Conservation (phyloP, 2,888 invertebrate genomes). For the Asteroscopus sphinx region DNA sequence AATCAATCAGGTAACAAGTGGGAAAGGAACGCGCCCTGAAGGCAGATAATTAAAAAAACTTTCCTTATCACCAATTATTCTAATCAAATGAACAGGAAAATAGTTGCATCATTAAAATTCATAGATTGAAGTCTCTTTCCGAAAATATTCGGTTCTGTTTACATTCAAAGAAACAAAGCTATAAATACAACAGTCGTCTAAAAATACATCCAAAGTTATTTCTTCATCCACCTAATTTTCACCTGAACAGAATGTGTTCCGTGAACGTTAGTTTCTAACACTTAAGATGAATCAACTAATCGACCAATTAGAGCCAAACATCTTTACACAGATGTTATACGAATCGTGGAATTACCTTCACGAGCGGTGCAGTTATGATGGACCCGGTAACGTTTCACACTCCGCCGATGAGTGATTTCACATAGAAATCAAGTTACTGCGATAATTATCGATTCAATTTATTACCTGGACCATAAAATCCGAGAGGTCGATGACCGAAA, state of each 20-base stretch:
- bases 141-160: constrained; percentile 30
- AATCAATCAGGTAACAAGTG: constrained; percentile 30
- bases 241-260: constrained; percentile 50
- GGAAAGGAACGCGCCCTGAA: constrained; percentile 36
- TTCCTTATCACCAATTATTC: constrained; percentile 32
- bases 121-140: constrained; percentile 10
- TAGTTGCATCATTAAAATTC: constrained; percentile 23
- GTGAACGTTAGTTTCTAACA: constrained; percentile 60
- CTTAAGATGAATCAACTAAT: constrained; percentile 64
- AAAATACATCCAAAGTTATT: constrained; percentile 40
- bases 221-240: constrained; percentile 53
- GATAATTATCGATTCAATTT: constrained; percentile 83
- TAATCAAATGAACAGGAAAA: constrained; percentile 35
- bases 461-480: constrained; percentile 81
- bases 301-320: constrained; percentile 70
- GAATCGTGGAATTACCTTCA: constrained; percentile 66
- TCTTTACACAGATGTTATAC: constrained; percentile 61
- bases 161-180: constrained; percentile 18
- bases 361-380: constrained; percentile 62
- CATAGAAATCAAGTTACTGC: constrained; percentile 77
- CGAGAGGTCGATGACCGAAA: constrained; percentile 77
- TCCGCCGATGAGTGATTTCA: constrained; percentile 75
- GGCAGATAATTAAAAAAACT: constrained; percentile 44
- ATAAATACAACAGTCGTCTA: constrained; percentile 15
- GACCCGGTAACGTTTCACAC: constrained; percentile 73